Percentiles rank a stretch among this genome's conserved stretches.
Evolutionary conservation across 1,140 invertebrate genomes (phyloP).

Genomic region (Archivesica marissinica): DNA sequence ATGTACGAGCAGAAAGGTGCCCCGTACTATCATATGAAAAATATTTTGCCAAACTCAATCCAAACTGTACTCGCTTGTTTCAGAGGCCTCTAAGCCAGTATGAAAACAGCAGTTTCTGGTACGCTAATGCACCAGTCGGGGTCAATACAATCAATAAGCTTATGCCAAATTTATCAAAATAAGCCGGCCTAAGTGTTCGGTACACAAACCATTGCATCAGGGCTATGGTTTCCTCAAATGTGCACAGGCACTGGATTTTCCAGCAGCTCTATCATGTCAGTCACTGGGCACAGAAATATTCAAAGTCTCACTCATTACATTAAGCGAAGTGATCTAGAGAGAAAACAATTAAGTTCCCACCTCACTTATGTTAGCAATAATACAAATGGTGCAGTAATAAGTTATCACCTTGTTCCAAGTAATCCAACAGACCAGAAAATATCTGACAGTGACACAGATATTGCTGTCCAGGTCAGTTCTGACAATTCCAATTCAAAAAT

Average conservation of each 20-base stretch:
- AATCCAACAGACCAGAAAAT: not conserved
- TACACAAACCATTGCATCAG: conserved; percentile 24
- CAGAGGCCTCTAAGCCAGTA: not conserved
- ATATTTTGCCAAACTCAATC: not conserved
- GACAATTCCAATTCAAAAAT: too few relatives aligned
- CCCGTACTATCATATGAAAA: not conserved
- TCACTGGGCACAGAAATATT: conserved; percentile 38
- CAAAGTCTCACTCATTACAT: not conserved
- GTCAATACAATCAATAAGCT: not conserved
- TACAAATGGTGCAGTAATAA: too few relatives aligned
- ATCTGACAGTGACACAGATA: not conserved
- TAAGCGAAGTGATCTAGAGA: not conserved
- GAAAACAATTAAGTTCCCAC: not conserved
- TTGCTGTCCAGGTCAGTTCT: not conserved
- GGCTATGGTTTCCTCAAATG: conserved; percentile 2
- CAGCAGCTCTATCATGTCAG: conserved; percentile 3
- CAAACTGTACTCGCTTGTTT: conserved; percentile 26
- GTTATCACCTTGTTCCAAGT: not conserved
- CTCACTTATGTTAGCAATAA: not conserved
- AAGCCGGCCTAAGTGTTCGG: not conserved
- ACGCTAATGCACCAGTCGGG: not conserved
- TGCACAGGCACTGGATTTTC: conserved; percentile 3
- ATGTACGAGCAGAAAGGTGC: not conserved
- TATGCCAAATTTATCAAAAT: not conserved
- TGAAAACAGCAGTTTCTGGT: not conserved